Evolutionary conservation across 2,888 invertebrate species (phyloP), one percentile per base, ranked within the genome.

Genomic region (Cheilosia soror): DNA sequence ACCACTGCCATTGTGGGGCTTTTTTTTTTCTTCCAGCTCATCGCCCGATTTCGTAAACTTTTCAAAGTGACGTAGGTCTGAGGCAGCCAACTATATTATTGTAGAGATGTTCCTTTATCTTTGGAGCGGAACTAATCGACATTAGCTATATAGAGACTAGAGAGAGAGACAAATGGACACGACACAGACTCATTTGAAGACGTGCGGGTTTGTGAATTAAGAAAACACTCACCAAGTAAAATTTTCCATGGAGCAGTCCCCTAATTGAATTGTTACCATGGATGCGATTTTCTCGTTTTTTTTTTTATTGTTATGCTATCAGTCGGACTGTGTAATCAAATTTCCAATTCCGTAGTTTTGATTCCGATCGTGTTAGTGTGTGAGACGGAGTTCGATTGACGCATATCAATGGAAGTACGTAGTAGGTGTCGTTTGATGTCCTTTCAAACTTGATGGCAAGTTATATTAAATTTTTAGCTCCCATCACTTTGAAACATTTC

Each of bases 231-330:
- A 25, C 20, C 58, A 5, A 40, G 11, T 9, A 11, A 58, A 20
- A 58, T 20, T 58, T 3, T 5, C 31, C 20, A 49, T 25, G 47
- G 47, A 25, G 7, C n/a, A 31, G 47, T 20, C n/a, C 29, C 42
- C 20, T 75, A 57, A 75, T 65, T 65, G 47, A 75, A 65, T 75
- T 66, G 65, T 49, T 25, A 49, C 40, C 20, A 66, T 49, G n/a
- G 31, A 55, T 55, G 37, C 47, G 65, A 49, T 40, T 65, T 29
- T 40, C 37, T 29, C 37, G 57, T 29, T 53, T 15, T 33, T 27
- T 57, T 29, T 53, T 15, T 33, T 27, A 51, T 60, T 15, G 20
- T 15, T 49, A n/a, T 42, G 71, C 51, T 20, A 31, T 53, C 53
- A 57, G 55, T 40, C 29, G 40, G 15, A 20, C 20, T 29, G 47